Evolutionary conservation across 2,797 vertebrate genomes (phyloP).

Genomic region (Petrocephalus sullivani): DNA sequence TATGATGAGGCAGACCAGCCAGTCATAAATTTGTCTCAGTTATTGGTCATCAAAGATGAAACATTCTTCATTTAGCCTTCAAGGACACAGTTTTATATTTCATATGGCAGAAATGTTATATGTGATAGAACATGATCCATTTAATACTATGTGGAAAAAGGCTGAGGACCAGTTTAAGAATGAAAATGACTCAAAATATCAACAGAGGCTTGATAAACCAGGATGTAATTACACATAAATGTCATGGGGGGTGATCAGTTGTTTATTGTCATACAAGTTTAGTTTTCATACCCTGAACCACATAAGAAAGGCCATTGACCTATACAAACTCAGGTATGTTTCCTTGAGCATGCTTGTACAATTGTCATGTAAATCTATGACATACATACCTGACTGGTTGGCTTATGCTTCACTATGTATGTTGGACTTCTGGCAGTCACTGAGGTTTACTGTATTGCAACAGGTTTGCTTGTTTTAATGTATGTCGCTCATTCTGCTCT

Average conservation of each 20-base stretch:
- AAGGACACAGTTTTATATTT: slow-evolving; percentile 66
- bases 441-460: neutral
- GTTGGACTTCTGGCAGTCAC: neutral
- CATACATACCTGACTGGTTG: neutral
- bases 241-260: neutral
- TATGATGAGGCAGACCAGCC: slow-evolving; percentile 67
- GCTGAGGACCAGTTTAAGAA: neutral
- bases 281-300: neutral
- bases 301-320: neutral
- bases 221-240: neutral
- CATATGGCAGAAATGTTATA: slow-evolving; percentile 62
- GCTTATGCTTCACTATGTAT: neutral
- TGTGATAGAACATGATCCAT: slow-evolving; percentile 60
- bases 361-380: neutral
- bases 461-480: slow-evolving; percentile 12
- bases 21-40: slow-evolving; percentile 68
- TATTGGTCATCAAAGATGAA: slow-evolving; percentile 66
- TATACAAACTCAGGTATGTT: neutral
- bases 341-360: neutral
- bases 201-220: neutral
- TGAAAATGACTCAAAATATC: neutral
- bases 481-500: neutral
- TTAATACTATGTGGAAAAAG: slow-evolving; percentile 52
- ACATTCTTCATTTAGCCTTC: slow-evolving; percentile 70
- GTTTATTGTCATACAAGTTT: neutral